Evolutionary conservation across 2,888 invertebrate genomes (phyloP).

Genomic region (Tachystola acroxantha): DNA sequence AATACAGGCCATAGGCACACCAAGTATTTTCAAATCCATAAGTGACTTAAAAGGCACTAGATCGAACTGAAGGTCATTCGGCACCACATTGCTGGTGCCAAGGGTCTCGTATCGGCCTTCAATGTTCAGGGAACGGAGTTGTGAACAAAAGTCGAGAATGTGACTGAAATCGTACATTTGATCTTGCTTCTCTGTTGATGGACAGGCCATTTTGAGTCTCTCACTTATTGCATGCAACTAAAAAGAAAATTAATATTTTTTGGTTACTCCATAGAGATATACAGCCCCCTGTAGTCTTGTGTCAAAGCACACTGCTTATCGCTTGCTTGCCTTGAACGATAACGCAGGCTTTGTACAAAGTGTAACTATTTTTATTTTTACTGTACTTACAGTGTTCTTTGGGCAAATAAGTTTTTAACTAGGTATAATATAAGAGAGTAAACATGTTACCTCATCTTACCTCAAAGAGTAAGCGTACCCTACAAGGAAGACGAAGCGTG

Average conservation of each 20-base stretch:
- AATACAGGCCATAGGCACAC: conserved; percentile 83
- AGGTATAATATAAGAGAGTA: too few relatives aligned
- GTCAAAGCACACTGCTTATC: too few relatives aligned
- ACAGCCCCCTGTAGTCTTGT: too few relatives aligned
- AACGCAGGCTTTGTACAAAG: too few relatives aligned
- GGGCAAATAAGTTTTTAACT: too few relatives aligned
- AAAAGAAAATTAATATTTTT: conserved; percentile 31
- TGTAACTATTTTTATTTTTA: too few relatives aligned
- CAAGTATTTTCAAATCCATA: conserved; percentile 82
- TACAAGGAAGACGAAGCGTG: too few relatives aligned
- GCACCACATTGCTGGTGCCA: conserved; percentile 90
- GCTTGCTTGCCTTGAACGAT: too few relatives aligned
- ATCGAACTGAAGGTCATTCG: conserved; percentile 88
- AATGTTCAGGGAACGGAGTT: conserved; percentile 83
- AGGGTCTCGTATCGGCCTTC: conserved; percentile 82
- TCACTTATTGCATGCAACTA: conserved; percentile 95
- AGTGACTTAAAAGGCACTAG: conserved; percentile 90
- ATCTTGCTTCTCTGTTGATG: conserved; percentile 86
- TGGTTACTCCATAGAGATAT: too few relatives aligned
- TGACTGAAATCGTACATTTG: conserved; percentile 93
- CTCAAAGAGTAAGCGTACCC: too few relatives aligned
- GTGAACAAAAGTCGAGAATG: conserved; percentile 91
- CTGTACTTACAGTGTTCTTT: too few relatives aligned
- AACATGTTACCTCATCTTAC: too few relatives aligned
- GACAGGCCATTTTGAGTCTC: conserved; percentile 91